Evolutionary conservation across 1,140 invertebrate genomes (phyloP), one percentile per base, ranked within the genome.

Genomic region (Phymastichus coffea): DNA sequence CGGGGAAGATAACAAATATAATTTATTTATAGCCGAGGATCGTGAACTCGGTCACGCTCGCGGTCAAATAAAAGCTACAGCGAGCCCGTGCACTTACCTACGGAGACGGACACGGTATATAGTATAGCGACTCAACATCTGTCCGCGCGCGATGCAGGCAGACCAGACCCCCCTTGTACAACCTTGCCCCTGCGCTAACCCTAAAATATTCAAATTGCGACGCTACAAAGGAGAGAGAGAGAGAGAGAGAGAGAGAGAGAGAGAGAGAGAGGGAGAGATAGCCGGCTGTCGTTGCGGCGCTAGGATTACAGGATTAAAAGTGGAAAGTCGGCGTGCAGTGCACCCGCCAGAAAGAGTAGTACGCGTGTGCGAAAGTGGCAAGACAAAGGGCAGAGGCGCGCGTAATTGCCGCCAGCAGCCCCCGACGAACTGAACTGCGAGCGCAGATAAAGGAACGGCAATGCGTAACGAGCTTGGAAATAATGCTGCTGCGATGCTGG

Each of bases 201-300:
- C 40, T 59, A 53, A 58, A 59, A 59, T 59, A 59, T 59, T 59
- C 22, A 59, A 59, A 59, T 59, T 30, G 57, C 48, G 48, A 59
- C 28, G 57, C 33, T 3, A 43, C n/a, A 43, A 19, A 22, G 40
- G 35, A n/a, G 35, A 33, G 23, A 28, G 4, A 17, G n/a, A 19
- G 38, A 40, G 35, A 41, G 43, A 51, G 38, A 20, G 30, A 6
- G 14, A 49, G 35, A 57, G 28, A 57, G 30, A n/a, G n/a, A n/a
- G n/a, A n/a, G n/a, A n/a, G n/a, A n/a, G n/a, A n/a, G n/a, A n/a
- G 38, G 46, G 23, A 1, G 33, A 10, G 33, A 15, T 4, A 14
- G 41, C 10, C 44, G 2, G 33, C 10, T n/a, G n/a, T n/a, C n/a
- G n/a, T n/a, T n/a, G n/a, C n/a, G n/a, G n/a, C 6, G 15, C 35